Evolutionary conservation across 2,888 invertebrate species (phyloP), one percentile per base, ranked within the genome.

Genomic region (Epinotia ramella): DNA sequence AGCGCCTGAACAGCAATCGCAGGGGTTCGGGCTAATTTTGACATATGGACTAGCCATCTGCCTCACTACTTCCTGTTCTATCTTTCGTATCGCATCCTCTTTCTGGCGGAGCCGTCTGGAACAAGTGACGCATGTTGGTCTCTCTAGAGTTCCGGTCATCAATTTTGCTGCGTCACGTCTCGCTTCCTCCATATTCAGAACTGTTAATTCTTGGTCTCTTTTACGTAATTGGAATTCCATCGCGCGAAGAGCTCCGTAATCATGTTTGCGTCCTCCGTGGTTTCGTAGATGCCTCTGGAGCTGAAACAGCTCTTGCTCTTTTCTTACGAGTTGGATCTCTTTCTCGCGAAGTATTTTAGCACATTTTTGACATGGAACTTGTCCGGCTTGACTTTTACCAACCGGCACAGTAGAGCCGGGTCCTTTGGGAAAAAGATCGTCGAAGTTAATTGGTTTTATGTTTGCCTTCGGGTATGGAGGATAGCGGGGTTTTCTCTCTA

Each of bases 21-120:
- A 69, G 44, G 69, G 69, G 28, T 69, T 69, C 1, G 44, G 44
- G 24, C 57, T 60, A 12, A 60, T 11, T 24, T 69, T 59, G 24
- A 69, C 60, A 46, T 69, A 69, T 24, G 69, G 69, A 28, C 59
- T 69, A 59, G 69, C 69, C 69, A 69, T 69, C 46, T 69, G 69
- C 46, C 9, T 24, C 20, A 69, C 69, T 24, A 69, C 60, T 60
- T 69, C 69, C 46, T 46, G 44, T 60, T 69, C 69, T 44, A 60
- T 46, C 44, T 60, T 59, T 11, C 9, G 59, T 28, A 69, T 0
- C 0, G 24, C 6, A 24, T 11, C 16, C 24, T 69, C 59, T 57
- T 12, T 69, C 11, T 2, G 13, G 2, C 46, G 24, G 5, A 69
- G 59, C n/a, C 33, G 20, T 46, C 5, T n/a, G 28, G 69, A 20